phyloP scores from a whole-genome alignment of 2,113 vertebrate genomes.

The Carollia perspicillata region DNA sequence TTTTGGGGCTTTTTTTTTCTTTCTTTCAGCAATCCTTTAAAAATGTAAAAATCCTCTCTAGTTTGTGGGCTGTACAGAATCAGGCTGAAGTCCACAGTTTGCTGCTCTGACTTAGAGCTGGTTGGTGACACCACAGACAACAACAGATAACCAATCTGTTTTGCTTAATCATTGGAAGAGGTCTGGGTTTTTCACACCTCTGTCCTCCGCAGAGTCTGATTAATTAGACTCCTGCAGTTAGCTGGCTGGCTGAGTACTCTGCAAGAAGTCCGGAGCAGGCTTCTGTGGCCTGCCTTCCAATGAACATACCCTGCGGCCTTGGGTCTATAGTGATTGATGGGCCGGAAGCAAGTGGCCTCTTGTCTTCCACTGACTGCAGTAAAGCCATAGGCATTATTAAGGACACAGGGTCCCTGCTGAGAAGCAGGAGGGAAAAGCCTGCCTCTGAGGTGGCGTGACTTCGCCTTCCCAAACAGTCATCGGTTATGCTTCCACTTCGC shows the following conservation, averaged over 20 bases:
- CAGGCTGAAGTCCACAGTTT: not conserved
- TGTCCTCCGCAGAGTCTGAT: not conserved
- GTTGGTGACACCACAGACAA: not conserved
- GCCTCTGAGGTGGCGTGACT: not conserved
- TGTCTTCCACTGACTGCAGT: slow-evolving; percentile 68
- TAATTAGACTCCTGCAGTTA: not conserved
- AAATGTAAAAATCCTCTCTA: not conserved
- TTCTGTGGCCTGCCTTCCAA: slow-evolving; percentile 55
- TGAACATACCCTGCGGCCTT: slow-evolving; percentile 57
- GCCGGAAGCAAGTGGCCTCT: slow-evolving; percentile 73
- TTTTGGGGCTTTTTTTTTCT: not conserved
- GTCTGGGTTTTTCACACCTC: not conserved
- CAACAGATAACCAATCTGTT: not conserved
- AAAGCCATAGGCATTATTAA: slow-evolving; percentile 48
- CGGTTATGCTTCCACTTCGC: slow-evolving; percentile 15
- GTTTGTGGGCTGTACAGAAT: not conserved
- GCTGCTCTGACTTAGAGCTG: not conserved
- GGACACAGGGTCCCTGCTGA: slow-evolving; percentile 50
- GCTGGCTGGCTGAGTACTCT: slow-evolving; percentile 27
- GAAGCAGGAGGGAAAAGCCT: slow-evolving; percentile 43
- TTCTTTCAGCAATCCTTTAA: not conserved
- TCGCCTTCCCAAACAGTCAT: not conserved
- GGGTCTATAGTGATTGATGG: slow-evolving; percentile 71
- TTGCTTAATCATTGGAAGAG: slow-evolving; percentile 13
- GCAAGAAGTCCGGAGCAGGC: slow-evolving; percentile 27